Conservation (phyloP, 2,888 invertebrate genomes). For the Artemia sp. region DNA sequence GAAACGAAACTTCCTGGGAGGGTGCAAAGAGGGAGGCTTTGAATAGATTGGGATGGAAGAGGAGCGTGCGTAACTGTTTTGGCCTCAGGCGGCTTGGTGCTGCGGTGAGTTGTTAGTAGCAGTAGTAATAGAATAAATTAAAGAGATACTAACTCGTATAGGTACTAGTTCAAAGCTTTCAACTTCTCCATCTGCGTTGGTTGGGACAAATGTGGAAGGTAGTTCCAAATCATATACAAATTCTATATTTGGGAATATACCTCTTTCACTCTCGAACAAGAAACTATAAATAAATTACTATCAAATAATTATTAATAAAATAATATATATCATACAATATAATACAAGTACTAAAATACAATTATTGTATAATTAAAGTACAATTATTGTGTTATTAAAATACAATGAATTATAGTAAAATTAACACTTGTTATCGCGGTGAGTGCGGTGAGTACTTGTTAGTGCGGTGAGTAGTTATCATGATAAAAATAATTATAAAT, state of each 20-base stretch:
- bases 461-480: too few species aligned
- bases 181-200: conserved; percentile 84
- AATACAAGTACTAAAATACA: background rate
- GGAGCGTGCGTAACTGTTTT: too few species aligned
- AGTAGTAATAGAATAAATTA: background rate
- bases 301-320: conserved; percentile 3
- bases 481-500: background rate
- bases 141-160: conserved; percentile 43
- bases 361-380: conserved; percentile 18
- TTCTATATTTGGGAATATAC: conserved; percentile 82
- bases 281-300: conserved; percentile 41
- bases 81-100: too few species aligned
- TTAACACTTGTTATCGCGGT: too few species aligned
- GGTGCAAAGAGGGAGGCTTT: background rate
- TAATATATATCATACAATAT: background rate
- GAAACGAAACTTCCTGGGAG: too few species aligned
- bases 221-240: conserved; percentile 83
- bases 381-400: background rate
- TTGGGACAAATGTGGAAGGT: conserved; percentile 73
- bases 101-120: background rate
- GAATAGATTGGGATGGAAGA: background rate
- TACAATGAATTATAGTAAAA: conserved; percentile 14
- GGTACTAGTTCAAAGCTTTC: conserved; percentile 72
- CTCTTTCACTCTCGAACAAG: conserved; percentile 79
- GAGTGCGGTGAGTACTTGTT: too few species aligned